Base-by-base conservation (phyloP, 2,797 vertebrate genomes). In the Otolemur crassicaudatus region DNA sequence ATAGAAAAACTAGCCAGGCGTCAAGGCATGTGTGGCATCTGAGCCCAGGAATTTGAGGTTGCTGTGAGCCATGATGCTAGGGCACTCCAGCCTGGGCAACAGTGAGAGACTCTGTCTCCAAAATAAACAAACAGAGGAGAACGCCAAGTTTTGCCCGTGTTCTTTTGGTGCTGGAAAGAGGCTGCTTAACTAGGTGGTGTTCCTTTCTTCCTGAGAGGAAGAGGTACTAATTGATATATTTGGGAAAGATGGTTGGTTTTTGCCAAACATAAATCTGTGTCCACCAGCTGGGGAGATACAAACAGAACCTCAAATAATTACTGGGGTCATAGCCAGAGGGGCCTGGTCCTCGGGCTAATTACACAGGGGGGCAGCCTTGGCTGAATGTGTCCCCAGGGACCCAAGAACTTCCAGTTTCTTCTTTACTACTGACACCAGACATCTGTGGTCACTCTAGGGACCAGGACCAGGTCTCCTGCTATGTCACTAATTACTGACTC, bases 401-500 rank as follows among this genome's bases (percentile, higher is more conserved):
- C n/a, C 56, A 49, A 61, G 37, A 49, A 34, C 73, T 60, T 75
- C 49, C 4, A 8, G 20, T 29, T n/a, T 61, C 73, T 69, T 61
- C 77, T 85, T 84, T 87, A 90, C 61, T n/a, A 12, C 75, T 89
- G 73, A 16, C 0, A 29, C 82, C 95, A 94, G 95, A 86, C 43
- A 58, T 73, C 88, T 90, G 87, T 60, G 11, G 1, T 70, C 65
- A 34, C 65, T 61, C 12, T 49, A 31, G 56, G 95, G 94, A 96
- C 65, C 43, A n/a, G 61, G 34, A 40, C 60, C 82, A 20, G 12
- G 20, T 43, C 29, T n/a, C 37, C 13, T 58, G 43, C 81, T 95
- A 58, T 92, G 92, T 93, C 83, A 40, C 77, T 94, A 88, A 96
- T 98, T 75, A 80, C n/a, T 34, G 77, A 69, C 56, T 94, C 69